Evolutionary conservation across 1,140 invertebrate genomes (phyloP).

Genomic region (Drosophila funebris): DNA sequence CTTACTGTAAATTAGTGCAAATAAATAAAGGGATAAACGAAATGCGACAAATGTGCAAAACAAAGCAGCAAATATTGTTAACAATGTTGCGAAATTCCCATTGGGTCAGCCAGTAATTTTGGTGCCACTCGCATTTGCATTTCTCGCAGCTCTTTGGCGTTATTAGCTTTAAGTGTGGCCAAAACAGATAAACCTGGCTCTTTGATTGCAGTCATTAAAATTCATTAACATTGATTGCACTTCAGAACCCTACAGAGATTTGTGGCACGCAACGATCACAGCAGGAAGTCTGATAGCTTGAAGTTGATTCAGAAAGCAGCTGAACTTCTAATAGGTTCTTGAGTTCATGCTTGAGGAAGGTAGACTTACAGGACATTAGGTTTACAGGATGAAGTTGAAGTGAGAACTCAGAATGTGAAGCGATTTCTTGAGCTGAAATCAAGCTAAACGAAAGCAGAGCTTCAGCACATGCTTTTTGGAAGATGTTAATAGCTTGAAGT

Average conservation of each 20-base stretch:
- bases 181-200: conserved; percentile 42
- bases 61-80: conserved; percentile 42
- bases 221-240: conserved; percentile 70
- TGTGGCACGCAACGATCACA: conserved; percentile 32
- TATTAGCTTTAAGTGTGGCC: conserved; percentile 57
- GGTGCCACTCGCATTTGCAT: conserved; percentile 56
- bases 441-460: too few species aligned
- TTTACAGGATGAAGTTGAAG: too few species aligned
- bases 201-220: conserved; percentile 64
- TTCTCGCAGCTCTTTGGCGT: conserved; percentile 49
- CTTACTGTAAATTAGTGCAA: conserved; percentile 69
- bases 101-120: conserved; percentile 42
- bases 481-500: too few species aligned
- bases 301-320: too few species aligned
- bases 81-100: conserved; percentile 64
- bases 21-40: conserved; percentile 76
- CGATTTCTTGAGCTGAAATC: too few species aligned
- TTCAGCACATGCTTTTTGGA: too few species aligned
- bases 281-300: conserved; percentile 32
- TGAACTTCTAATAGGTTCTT: too few species aligned
- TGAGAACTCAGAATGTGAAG: too few species aligned
- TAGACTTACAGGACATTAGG: too few species aligned
- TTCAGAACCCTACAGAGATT: background rate
- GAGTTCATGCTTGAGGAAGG: too few species aligned
- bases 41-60: conserved; percentile 70